Base-by-base conservation (phyloP, 2,113 vertebrate species). In the Mionectes macconnelli region DNA sequence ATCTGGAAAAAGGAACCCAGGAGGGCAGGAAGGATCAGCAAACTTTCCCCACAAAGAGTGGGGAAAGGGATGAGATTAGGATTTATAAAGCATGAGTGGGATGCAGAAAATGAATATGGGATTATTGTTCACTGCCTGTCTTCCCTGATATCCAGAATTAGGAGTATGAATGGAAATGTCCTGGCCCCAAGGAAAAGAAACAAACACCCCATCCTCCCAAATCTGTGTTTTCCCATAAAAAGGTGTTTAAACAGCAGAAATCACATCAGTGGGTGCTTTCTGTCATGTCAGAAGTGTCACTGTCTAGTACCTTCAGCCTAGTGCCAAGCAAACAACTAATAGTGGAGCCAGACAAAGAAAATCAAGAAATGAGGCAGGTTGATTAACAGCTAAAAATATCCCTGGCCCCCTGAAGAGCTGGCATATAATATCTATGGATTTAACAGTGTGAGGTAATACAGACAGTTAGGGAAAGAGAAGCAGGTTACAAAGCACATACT, bases 391-490 rank as follows among this genome's bases (percentile, higher is more conserved):
- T 94, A 24, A 92, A 78, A 96, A 76, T 37, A 90, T 62, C 39
- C 69, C 60, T 37, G 39, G 55, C 89, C 90, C 52, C 83, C 76
- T 81, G 68, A 94, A 87, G 96, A 96, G 93, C 82, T 67, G 67
- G 33, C 82, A 80, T 82, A 60, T 92, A 69, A 52, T 93, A 93
- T 92, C 96, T 86, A 81, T 90, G 63, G 87, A 82, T 93, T 97
- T 96, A 95, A 93, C 81, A 78, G 89, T 96, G 64, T 86, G 55
- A 45, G 90, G 50, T 94, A 91, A 95, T 96, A 96, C 82, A 82
- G 37, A 79, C 66, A 73, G 78, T 79, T 90, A 94, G 74, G 55
- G 62, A 95, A 75, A 96, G 86, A 89, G 74, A 78, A 78, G 50
- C 39, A 76, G 62, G 80, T 93, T 94, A 89, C 88, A 91, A 89